phyloP scores from a whole-genome alignment of 2,113 vertebrate genomes.

The Trichomycterus rosablanca region DNA sequence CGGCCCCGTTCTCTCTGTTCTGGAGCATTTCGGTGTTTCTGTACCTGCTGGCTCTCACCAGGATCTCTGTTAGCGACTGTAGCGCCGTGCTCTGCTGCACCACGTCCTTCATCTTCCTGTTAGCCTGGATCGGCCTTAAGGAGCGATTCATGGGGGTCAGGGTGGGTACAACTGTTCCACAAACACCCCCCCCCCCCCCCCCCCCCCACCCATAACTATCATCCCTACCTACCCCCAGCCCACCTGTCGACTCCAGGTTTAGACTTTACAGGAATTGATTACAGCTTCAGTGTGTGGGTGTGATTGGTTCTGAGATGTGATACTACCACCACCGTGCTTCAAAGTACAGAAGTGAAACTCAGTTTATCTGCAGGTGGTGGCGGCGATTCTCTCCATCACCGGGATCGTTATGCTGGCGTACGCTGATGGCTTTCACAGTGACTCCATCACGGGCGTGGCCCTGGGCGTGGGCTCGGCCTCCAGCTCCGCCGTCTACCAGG shows the following conservation, averaged over 20 bases:
- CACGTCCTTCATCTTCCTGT: constrained; percentile 57
- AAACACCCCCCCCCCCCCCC: too few species aligned
- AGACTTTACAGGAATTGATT: too few species aligned
- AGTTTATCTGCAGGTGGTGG: constrained; percentile 51
- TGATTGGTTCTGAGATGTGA: too few species aligned
- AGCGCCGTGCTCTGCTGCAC: constrained; percentile 57
- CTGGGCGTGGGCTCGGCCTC: constrained; percentile 55
- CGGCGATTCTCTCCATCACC: constrained; percentile 56
- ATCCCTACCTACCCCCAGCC: too few species aligned
- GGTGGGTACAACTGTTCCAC: constrained; percentile 48
- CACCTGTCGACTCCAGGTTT: too few species aligned
- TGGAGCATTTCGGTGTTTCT: constrained; percentile 52
- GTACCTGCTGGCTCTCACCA: constrained; percentile 51
- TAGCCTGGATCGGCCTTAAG: constrained; percentile 59
- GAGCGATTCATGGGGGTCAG: constrained; percentile 58
- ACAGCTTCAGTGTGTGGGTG: too few species aligned
- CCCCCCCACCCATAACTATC: neutral
- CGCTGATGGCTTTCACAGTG: constrained; percentile 51
- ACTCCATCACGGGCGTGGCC: constrained; percentile 55
- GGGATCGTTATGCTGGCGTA: constrained; percentile 60
- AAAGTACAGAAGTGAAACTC: too few species aligned
- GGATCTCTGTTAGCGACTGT: constrained; percentile 47
- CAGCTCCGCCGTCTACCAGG: constrained; percentile 57
- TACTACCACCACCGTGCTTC: too few species aligned
- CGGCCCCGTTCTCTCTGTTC: constrained; percentile 50